phyloP scores from a whole-genome alignment of 2,113 vertebrate species.

The Passer montanus region DNA sequence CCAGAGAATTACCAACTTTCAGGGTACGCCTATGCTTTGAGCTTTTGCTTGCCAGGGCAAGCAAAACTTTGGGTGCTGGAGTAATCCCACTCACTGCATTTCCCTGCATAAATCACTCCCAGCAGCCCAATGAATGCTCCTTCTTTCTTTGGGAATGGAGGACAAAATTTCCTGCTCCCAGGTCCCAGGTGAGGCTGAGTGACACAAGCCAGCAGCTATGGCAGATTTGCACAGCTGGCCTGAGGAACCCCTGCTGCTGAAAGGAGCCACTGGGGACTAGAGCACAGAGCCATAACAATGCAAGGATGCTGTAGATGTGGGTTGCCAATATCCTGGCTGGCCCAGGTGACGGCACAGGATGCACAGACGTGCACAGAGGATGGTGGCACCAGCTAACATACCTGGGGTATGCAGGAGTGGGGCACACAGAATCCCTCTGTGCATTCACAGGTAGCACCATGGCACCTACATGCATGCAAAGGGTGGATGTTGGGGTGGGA shows the following conservation, averaged over 20 bases:
- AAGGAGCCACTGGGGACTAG: background rate
- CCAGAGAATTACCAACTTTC: background rate
- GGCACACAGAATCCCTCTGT: background rate
- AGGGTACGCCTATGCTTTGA: background rate
- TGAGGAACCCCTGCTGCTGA: background rate
- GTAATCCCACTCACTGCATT: background rate
- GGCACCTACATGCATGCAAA: background rate
- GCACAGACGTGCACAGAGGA: fast-evolving
- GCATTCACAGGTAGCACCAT: background rate
- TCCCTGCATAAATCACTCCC: background rate
- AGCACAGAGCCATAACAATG: background rate
- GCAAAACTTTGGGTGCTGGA: background rate
- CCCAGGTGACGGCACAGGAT: background rate
- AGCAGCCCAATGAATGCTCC: background rate
- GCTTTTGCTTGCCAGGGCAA: background rate
- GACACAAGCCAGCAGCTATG: background rate
- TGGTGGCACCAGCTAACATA: background rate
- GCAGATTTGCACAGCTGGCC: background rate
- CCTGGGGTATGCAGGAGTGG: background rate
- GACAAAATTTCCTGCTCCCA: background rate
- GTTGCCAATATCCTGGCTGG: background rate
- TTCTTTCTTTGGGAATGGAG: background rate
- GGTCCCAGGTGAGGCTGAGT: background rate
- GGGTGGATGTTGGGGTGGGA: background rate
- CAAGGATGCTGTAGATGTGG: background rate